A percentile compares a stretch with the other conserved stretches of the same genome.
Conservation (phyloP, 2,113 vertebrate species). For the Thalassoma bifasciatum region DNA sequence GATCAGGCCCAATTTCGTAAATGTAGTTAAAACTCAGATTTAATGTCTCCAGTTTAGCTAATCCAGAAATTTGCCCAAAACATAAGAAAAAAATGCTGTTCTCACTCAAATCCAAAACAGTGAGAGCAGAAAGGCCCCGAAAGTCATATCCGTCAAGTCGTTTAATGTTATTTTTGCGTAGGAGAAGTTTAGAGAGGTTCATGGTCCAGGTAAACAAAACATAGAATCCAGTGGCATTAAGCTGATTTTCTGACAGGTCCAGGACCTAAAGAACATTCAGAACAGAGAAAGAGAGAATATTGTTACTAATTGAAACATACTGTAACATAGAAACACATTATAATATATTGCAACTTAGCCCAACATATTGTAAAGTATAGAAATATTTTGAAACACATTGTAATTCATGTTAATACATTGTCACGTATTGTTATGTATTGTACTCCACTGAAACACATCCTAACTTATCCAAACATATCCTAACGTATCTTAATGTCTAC, state of each 20-base stretch:
- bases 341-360: too few species aligned
- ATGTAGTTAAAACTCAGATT: conserved; percentile 71
- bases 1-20: conserved; percentile 42
- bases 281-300: neutral
- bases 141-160: conserved; percentile 49
- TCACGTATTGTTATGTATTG: too few species aligned
- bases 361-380: too few species aligned
- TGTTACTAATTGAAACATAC: too few species aligned
- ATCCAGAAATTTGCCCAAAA: conserved; percentile 50
- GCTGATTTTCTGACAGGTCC: conserved; percentile 72
- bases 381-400: too few species aligned
- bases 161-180: conserved; percentile 60
- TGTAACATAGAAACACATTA: too few species aligned
- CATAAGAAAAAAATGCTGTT: conserved; percentile 64
- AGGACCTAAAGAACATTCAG: conserved; percentile 56
- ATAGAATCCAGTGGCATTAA: conserved; percentile 27
- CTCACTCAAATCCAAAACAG: conserved; percentile 70
- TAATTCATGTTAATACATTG: too few species aligned
- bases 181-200: conserved; percentile 62
- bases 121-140: conserved; percentile 51
- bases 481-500: too few species aligned
- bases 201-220: conserved; percentile 67
- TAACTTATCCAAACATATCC: too few species aligned
- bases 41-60: conserved; percentile 61
- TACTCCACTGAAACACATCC: too few species aligned